Conservation (phyloP, 2,797 vertebrate genomes). For the Somateria mollissima region DNA sequence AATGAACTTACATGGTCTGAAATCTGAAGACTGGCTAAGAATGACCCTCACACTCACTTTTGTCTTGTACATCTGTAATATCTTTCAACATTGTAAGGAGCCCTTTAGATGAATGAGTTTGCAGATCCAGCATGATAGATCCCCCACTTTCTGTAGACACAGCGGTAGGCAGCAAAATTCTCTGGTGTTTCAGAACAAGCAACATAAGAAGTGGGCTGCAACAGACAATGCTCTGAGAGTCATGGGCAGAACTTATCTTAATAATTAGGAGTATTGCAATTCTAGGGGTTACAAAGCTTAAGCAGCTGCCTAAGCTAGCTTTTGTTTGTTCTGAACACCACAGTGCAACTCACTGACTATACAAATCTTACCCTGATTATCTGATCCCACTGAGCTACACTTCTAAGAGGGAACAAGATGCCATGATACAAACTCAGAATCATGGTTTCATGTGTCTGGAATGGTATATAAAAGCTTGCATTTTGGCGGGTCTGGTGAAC, state of each 20-base stretch:
- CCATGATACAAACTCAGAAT: neutral
- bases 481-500: neutral
- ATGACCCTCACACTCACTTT: neutral
- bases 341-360: rapidly evolving
- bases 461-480: neutral
- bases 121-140: neutral
- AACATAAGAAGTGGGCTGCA: neutral
- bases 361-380: neutral
- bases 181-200: neutral
- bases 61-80: neutral
- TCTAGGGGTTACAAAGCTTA: neutral
- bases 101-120: neutral
- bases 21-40: neutral
- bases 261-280: neutral
- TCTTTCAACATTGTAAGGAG: neutral
- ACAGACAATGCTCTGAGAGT: neutral
- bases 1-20: neutral
- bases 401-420: neutral
- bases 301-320: neutral
- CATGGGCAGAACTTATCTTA: neutral
- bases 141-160: neutral
- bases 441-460: neutral
- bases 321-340: neutral
- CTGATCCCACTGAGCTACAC: neutral
- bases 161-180: neutral